Base-by-base conservation (phyloP, 2,888 invertebrate genomes). In the Philopedon plagiatum region DNA sequence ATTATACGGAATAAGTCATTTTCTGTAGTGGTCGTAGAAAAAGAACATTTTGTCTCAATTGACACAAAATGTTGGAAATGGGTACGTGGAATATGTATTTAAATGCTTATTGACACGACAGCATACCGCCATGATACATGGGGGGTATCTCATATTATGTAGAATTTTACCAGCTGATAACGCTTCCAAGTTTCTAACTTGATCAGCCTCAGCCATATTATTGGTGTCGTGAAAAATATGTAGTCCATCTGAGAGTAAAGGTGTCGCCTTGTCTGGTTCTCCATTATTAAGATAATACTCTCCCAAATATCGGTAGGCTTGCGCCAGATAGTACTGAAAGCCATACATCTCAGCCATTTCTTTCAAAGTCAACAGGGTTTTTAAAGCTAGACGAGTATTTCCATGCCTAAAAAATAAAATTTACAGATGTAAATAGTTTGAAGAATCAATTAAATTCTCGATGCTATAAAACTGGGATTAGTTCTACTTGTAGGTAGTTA, bases 221-320 rank as follows among this genome's bases (percentile, higher is more conserved):
- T 78, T 73, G 9, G 77, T 66, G 46, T 80, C 76, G 39, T 79
- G 75, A 69, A 85, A 83, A 29, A 83, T 76, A 18, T 81, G 70
- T n/a, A 85, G 62, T 2, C 85, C 81, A 56, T 80, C 77, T 23
- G 78, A 79, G 5, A 86, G 72, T 18, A 82, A 71, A 5, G 81
- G 79, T 5, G 83, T 83, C 0, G 85, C 84, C 34, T 77, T 77
- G 15, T 73, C 64, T 0, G 83, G 78, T 15, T 78, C 73, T 8
- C 82, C 81, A 62, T 80, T 78, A 56, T 80, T 81, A 19, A 86
- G 73, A 73, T 83, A 81, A 74, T 82, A 83, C 70, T 85, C 83
- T 1, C 85, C 86, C 41, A 85, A 76, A 74, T 80, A 82, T 58
- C 83, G 78, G 71, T 83, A 81, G 3, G 84, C 82, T 74, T 81